These are phyloP conservation scores for Microplitis manilae DNA, from an alignment of 2,888 invertebrate genomes.

Conservation along the genomic window DNA sequence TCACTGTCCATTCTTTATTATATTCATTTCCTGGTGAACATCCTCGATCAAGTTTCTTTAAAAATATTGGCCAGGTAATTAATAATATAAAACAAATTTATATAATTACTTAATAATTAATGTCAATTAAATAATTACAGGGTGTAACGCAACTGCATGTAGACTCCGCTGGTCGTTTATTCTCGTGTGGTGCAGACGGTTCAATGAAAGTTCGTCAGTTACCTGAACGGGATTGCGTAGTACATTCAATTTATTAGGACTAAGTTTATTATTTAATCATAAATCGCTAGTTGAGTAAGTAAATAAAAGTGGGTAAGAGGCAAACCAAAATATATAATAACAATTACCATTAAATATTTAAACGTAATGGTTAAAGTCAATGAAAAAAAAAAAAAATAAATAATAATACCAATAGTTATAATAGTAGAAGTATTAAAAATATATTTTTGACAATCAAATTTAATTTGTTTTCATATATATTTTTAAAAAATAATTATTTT, in stretches of 20 bases:
- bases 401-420: not conserved
- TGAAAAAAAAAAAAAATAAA: slow-evolving; percentile 13
- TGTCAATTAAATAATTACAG: slow-evolving; percentile 50
- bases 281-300: slow-evolving; percentile 29
- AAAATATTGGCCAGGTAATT: slow-evolving; percentile 88
- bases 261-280: slow-evolving; percentile 35
- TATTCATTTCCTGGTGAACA: slow-evolving; percentile 95
- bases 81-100: not conserved
- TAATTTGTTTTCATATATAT: slow-evolving; percentile 1
- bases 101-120: slow-evolving; percentile 16
- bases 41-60: slow-evolving; percentile 95
- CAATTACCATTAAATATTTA: slow-evolving; percentile 6
- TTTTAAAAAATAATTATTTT: not conserved
- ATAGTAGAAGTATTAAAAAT: not conserved
- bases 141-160: slow-evolving; percentile 96
- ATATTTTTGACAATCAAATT: slow-evolving; percentile 25
- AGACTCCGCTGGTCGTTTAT: slow-evolving; percentile 90
- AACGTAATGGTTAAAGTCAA: slow-evolving; percentile 42
- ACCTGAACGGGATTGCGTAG: slow-evolving; percentile 83
- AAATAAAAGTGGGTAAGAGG: slow-evolving; percentile 29
- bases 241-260: slow-evolving; percentile 74
- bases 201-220: slow-evolving; percentile 97
- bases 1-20: slow-evolving; percentile 88
- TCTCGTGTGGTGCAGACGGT: slow-evolving; percentile 99
- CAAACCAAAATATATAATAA: slow-evolving; percentile 10